These are phyloP conservation scores for Enteromius fasciolatus DNA, from an alignment of 2,797 vertebrate genomes.

Conservation along the genomic window DNA sequence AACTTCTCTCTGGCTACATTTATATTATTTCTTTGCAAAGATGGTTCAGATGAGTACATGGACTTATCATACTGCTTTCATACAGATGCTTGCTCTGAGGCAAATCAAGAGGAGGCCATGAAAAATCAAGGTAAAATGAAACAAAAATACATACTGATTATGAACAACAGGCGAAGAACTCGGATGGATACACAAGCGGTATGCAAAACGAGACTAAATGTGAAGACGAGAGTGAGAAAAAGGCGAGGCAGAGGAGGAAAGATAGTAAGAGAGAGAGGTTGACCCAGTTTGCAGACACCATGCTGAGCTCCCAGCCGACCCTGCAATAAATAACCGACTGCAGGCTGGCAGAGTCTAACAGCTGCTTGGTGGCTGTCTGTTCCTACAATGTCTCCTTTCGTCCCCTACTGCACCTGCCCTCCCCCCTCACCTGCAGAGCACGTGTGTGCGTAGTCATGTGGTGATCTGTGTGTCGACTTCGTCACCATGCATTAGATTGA, in stretches of 20 bases:
- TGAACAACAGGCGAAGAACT: conserved; percentile 12
- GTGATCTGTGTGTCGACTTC: conserved; percentile 38
- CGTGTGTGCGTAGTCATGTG: conserved; percentile 42
- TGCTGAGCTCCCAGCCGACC: conserved; percentile 73
- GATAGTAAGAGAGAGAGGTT: conserved; percentile 65
- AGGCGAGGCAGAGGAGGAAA: conserved; percentile 49
- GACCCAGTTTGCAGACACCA: conserved; percentile 80
- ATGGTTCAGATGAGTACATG: neutral
- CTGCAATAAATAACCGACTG: conserved; percentile 79
- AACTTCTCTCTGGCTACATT: conserved; percentile 23
- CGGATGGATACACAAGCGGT: neutral
- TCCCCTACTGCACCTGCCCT: conserved; percentile 56
- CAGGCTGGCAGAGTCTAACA: conserved; percentile 72
- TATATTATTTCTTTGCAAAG: neutral
- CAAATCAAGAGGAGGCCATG: conserved; percentile 7
- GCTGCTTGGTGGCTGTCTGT: conserved; percentile 73
- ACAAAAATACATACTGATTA: conserved; percentile 17
- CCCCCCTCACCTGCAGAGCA: conserved; percentile 46
- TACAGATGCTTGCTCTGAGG: neutral
- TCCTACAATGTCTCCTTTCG: conserved; percentile 45
- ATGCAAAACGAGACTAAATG: conserved; percentile 23
- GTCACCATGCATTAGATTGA: conserved; percentile 36
- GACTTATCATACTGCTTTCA: conserved; percentile 5
- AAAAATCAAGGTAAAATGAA: neutral
- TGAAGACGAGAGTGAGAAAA: conserved; percentile 16